phyloP scores from a whole-genome alignment of 2,888 invertebrate genomes.

The Tipula vernalis region DNA sequence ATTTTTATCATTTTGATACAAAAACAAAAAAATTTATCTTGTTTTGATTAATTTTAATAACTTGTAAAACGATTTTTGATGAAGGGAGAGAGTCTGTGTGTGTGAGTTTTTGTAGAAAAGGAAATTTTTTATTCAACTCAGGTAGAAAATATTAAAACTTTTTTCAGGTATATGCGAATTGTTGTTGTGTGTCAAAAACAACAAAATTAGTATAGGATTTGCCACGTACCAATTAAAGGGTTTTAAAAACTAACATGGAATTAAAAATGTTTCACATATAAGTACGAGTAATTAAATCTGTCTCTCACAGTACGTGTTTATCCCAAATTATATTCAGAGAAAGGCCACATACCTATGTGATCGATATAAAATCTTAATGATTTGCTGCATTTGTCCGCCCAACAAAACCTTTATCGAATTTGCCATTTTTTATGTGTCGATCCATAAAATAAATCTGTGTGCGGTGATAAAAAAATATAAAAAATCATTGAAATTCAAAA shows the following conservation, averaged over 20 bases:
- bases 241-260: not conserved
- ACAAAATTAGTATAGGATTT: not conserved
- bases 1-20: not conserved
- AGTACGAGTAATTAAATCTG: not conserved
- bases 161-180: not conserved
- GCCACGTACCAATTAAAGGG: not conserved
- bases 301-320: not conserved
- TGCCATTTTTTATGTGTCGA: not conserved
- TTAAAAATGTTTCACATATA: not conserved
- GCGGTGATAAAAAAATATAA: not conserved
- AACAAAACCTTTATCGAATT: not conserved
- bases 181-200: not conserved
- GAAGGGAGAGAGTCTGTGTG: not conserved
- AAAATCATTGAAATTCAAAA: not conserved
- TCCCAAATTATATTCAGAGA: not conserved
- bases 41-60: slow-evolving; percentile 4
- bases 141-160: not conserved
- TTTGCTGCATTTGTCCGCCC: not conserved
- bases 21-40: not conserved
- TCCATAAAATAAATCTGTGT: not conserved
- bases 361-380: not conserved
- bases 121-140: not conserved
- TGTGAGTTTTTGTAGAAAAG: too few species aligned
- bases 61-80: not conserved
- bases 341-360: not conserved